Conservation (phyloP, 2,113 vertebrate genomes). For the Nothocercus julius region DNA sequence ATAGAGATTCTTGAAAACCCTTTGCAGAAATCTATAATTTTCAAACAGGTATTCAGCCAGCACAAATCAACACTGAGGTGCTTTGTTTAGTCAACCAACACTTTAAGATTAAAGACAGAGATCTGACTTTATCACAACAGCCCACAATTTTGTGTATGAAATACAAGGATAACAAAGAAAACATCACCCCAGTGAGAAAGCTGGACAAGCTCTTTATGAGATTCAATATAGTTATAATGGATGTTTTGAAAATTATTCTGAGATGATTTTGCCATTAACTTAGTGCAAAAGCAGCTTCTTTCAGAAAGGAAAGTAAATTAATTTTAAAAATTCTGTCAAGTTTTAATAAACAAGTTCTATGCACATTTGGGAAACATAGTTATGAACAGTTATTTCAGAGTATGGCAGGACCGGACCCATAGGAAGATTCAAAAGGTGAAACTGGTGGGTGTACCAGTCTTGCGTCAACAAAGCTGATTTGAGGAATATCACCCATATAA, state of each 20-base stretch:
- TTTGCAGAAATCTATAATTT: conserved; percentile 15
- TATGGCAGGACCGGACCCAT: neutral
- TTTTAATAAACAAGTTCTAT: neutral
- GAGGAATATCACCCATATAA: neutral
- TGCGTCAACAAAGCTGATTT: neutral
- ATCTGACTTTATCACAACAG: conserved; percentile 17
- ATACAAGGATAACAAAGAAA: neutral
- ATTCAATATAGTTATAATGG: neutral
- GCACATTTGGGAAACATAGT: neutral
- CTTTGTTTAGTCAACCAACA: conserved; percentile 30
- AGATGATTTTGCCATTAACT: neutral
- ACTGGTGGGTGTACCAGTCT: neutral
- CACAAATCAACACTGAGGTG: neutral
- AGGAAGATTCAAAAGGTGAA: neutral
- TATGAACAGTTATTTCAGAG: accelerated
- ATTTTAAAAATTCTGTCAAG: neutral
- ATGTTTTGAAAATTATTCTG: neutral
- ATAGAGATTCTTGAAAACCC: conserved; percentile 50
- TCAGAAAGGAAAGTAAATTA: neutral
- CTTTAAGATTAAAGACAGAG: conserved; percentile 40
- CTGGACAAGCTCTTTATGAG: neutral
- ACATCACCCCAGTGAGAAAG: neutral
- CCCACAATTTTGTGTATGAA: neutral
- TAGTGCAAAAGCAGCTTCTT: neutral
- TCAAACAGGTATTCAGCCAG: conserved; percentile 36